Percentiles rank a stretch among this genome's conserved stretches.
phyloP scores from a whole-genome alignment of 1,140 invertebrate genomes.

The Cydia fagiglandana region DNA sequence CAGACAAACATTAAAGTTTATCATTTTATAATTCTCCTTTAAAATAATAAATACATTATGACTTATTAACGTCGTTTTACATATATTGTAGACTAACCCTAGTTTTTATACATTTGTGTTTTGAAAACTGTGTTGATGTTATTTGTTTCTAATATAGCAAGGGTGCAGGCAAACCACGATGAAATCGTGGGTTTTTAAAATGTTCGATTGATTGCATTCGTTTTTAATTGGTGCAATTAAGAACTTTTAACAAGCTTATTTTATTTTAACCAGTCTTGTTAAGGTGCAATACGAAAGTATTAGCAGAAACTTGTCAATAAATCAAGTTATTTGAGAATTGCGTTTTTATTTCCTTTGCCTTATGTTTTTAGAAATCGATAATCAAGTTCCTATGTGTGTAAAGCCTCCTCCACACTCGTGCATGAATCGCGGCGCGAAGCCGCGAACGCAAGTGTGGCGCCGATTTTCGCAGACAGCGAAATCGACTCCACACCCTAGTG shows the following conservation, averaged over 20 bases:
- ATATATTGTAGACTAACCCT: not conserved
- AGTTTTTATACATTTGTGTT: conserved; percentile 17
- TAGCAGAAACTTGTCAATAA: conserved; percentile 22
- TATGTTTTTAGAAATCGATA: not conserved
- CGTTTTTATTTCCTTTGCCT: not conserved
- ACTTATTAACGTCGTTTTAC: not conserved
- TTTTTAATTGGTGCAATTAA: not conserved
- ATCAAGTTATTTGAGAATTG: conserved; percentile 11
- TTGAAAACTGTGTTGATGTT: conserved; percentile 20
- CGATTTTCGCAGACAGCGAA: too few species aligned
- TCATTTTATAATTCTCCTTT: not conserved
- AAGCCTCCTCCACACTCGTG: too few species aligned
- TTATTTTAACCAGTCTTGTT: conserved; percentile 15
- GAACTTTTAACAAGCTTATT: conserved; percentile 11
- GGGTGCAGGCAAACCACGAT: conserved; percentile 21
- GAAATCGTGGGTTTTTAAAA: not conserved
- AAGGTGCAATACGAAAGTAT: conserved; percentile 11
- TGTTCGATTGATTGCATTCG: not conserved
- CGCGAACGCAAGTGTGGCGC: too few species aligned
- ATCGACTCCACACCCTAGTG: too few species aligned
- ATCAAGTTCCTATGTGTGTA: too few species aligned
- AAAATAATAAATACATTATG: not conserved
- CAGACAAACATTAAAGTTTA: not conserved
- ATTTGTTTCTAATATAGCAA: conserved; percentile 2
- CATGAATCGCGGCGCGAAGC: too few species aligned